A percentile compares a stretch with the other conserved stretches of the same genome.
Conservation (phyloP, 2,888 invertebrate genomes). For the Acanthoscelides obtectus region DNA sequence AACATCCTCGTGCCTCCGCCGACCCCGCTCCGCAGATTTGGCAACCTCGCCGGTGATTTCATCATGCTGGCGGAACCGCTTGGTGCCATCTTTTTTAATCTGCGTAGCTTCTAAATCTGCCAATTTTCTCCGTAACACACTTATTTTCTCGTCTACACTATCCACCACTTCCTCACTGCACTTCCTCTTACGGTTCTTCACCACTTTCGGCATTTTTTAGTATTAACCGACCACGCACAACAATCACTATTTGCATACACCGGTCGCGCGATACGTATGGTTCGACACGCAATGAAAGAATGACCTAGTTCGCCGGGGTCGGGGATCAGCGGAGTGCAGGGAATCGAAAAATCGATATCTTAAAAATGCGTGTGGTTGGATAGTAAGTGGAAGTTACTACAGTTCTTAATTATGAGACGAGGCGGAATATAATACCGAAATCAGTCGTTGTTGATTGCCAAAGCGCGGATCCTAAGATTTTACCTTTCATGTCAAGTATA, state of each 20-base stretch:
- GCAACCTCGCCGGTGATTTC: neutral
- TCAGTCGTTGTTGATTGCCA: too few species aligned
- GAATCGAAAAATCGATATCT: neutral
- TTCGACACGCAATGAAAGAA: conserved; percentile 1
- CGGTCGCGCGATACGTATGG: neutral
- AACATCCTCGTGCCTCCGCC: neutral
- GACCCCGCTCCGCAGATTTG: neutral
- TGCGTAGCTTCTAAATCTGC: neutral
- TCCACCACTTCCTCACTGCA: neutral
- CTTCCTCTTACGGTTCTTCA: neutral
- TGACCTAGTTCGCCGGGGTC: neutral
- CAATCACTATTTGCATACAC: neutral
- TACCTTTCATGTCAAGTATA: too few species aligned
- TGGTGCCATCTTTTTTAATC: neutral
- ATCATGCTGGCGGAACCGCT: neutral
- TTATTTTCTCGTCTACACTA: neutral
- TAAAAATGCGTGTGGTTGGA: neutral
- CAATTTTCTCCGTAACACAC: neutral
- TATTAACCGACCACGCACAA: neutral
- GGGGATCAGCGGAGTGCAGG: neutral
- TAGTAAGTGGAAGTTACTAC: neutral
- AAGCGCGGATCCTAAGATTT: too few species aligned
- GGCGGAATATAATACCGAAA: neutral
- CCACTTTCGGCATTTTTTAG: neutral
- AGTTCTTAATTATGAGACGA: conserved; percentile 1